Evolutionary conservation across 2,113 vertebrate genomes (phyloP).

Genomic region (Dicrurus megarhynchus): DNA sequence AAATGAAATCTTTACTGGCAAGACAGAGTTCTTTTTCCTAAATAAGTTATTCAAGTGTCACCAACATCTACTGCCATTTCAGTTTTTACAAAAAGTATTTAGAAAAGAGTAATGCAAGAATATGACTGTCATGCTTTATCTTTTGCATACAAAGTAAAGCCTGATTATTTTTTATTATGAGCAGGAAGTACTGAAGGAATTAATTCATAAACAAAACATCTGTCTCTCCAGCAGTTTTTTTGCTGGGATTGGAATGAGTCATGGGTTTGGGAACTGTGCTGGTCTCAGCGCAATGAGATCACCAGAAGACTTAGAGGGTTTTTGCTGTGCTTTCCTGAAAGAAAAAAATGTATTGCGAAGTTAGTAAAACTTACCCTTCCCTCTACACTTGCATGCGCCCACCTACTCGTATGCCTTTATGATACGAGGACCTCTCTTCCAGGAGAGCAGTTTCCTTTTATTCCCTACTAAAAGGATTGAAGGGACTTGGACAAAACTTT

Average conservation of each 20-base stretch:
- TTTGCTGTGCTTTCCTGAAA: neutral
- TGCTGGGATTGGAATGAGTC: conserved; percentile 3
- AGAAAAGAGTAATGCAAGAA: neutral
- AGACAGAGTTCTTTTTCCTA: neutral
- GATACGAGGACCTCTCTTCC: neutral
- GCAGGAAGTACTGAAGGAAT: neutral
- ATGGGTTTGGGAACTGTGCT: conserved; percentile 11
- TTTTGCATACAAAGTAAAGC: neutral
- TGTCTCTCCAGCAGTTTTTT: neutral
- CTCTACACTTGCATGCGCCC: neutral
- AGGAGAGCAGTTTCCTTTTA: neutral
- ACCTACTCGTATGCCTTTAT: neutral
- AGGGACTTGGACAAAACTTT: neutral
- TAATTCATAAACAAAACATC: conserved; percentile 35
- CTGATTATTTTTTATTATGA: neutral
- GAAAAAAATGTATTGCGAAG: neutral
- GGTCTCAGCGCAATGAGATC: neutral
- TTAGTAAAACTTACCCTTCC: neutral
- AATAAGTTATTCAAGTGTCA: neutral
- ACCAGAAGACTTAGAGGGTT: neutral
- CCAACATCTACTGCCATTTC: neutral
- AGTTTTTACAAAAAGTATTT: neutral
- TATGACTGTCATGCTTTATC: neutral
- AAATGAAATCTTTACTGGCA: neutral
- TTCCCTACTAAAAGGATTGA: neutral